Evolutionary conservation across 1,140 invertebrate genomes (phyloP), one percentile per base, ranked within the genome.

Genomic region (Gonatopus flavifemur): DNA sequence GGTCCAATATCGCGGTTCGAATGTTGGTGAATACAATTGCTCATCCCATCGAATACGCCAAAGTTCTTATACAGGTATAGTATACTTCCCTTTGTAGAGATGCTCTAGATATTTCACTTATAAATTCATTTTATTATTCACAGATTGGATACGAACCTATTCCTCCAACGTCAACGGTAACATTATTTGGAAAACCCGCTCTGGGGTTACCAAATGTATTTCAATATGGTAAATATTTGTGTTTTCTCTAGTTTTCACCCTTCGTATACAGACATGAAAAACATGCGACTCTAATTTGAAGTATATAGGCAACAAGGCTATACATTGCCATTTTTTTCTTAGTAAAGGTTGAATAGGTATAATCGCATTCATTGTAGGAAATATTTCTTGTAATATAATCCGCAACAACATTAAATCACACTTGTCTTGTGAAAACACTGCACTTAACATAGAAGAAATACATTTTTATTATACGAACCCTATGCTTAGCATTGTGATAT

Each of bases 91-190:
- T 42, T 40, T 49, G 25, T 28, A 7, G 12, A 28, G 25, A 28
- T 28, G 25, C n/a, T n/a, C n/a, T n/a, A 28, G 12, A 7, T 28
- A 28, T 28, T 28, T 7, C 12, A 28, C 25, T 31, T 31, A 3
- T 31, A 10, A 12, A 31, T 31, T 47, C 43, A 36, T 52, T 28
- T 43, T 57, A 40, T 55, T 59, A 52, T 42, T 70, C 73, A 52
- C 64, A 93, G 83, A 82, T 94, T 57, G 91, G 90, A 16, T 86
- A 93, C 80, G 94, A 96, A 73, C 94, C 94, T 1, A 82, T 95
- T 49, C 69, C 84, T 36, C 86, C 93, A 3, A 80, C 82, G 62
- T 83, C 84, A 25, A 86, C 87, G 1, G 86, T 79, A 43, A 91
- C 88, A 15, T 67, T 94, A 15, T 86, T 93, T 65, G 87, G 91